Conservation (phyloP, 2,888 invertebrate genomes). For the Azorinus chamasolen region DNA sequence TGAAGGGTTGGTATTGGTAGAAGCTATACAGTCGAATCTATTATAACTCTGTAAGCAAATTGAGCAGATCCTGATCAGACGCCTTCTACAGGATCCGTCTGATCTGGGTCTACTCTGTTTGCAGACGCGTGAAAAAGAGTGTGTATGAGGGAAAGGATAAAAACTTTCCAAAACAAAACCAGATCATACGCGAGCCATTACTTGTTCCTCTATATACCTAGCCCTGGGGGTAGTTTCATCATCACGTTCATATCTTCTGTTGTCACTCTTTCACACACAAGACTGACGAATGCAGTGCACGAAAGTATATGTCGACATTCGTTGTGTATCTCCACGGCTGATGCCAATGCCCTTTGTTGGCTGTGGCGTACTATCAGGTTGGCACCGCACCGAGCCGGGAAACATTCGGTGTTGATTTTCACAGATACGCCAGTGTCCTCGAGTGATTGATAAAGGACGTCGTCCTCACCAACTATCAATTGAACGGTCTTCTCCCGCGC, state of each 20-base stretch:
- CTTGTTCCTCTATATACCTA: too few relatives aligned
- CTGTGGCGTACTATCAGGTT: conserved; percentile 45
- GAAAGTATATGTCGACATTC: conserved; percentile 46
- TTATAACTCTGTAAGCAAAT: too few relatives aligned
- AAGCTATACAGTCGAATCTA: too few relatives aligned
- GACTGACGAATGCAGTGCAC: conserved; percentile 38
- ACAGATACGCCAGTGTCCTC: conserved; percentile 32
- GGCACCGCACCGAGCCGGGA: conserved; percentile 29
- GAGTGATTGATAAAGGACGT: conserved; percentile 29
- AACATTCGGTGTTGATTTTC: conserved; percentile 27
- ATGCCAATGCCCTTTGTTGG: conserved; percentile 34
- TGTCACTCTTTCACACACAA: conserved; percentile 40
- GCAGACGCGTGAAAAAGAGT: too few relatives aligned
- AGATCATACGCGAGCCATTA: too few relatives aligned
- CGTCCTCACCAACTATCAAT: conserved; percentile 40
- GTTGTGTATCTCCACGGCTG: conserved; percentile 42
- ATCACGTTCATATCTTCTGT: conserved; percentile 28
- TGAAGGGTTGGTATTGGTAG: too few relatives aligned
- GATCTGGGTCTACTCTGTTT: too few relatives aligned
- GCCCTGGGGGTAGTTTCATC: conserved; percentile 7
- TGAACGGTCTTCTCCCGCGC: conserved; percentile 41
- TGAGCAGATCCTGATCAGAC: too few relatives aligned
- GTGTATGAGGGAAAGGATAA: too few relatives aligned
- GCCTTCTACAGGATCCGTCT: too few relatives aligned
- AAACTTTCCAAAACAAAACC: too few relatives aligned